Evolutionary conservation across 1,140 invertebrate species (phyloP), one percentile per base, ranked within the genome.

Genomic region (Rhagoletis zephyria): DNA sequence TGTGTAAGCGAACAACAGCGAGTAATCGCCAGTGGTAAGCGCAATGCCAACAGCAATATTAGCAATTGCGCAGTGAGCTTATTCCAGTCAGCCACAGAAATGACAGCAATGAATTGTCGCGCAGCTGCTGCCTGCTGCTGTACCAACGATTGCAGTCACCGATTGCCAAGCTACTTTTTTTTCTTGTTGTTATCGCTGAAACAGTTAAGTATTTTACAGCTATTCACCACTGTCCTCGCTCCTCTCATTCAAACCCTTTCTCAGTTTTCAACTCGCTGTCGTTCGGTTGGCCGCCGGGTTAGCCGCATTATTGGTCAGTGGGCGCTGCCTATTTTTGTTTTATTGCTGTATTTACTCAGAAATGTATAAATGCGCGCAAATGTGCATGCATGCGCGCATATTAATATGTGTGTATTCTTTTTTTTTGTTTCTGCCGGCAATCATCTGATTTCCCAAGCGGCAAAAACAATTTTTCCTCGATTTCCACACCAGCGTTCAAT

Each of bases 1-100:
- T 56, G 74, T n/a, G 74, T n/a, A 81, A 10, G 48, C 48, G 30
- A 77, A 48, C 30, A 81, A 30, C 45, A 30, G 19, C 74, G 30
- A 30, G 30, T 30, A 81, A 74, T 74, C 4, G 45, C 48, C n/a
- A 59, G n/a, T 77, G n/a, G 16, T 51, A n/a, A 48, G n/a, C 45
- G 7, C 12, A 63, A 14, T 63, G 4, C n/a, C 61, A 56, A 63
- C 45, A 1, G n/a, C 10, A n/a, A 48, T 56, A 9, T 16, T 12
- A 5, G 42, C 45, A 19, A 56, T 19, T 12, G 6, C 48, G 16
- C 48, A 77, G 70, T 14, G 19, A 77, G 51, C 48, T 56, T 81
- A 63, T 81, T 81, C 48, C 48, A 51, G 14, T 42, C 48, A 81
- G n/a, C 74, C 74, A 81, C 74, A 81, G n/a, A 81, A 81, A 81